Evolutionary conservation across 2,797 vertebrate species (phyloP).

Genomic region (Phataginus tetradactyla): DNA sequence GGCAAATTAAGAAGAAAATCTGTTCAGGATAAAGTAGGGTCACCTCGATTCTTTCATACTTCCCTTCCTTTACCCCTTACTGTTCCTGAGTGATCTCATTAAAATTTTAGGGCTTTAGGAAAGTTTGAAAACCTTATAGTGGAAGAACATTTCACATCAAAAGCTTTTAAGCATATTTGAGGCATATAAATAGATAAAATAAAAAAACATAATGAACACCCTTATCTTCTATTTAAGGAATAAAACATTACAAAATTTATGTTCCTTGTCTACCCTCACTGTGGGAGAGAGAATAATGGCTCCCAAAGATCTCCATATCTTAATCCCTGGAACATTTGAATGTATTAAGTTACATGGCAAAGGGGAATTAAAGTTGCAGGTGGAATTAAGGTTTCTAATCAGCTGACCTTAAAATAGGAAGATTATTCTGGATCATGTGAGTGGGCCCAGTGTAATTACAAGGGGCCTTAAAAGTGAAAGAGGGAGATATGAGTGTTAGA

Average conservation of each 20-base stretch:
- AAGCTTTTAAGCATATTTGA: neutral
- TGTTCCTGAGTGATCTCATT: neutral
- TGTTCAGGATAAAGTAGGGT: neutral
- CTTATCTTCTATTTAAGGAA: neutral
- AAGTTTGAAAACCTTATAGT: neutral
- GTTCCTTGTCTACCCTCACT: neutral
- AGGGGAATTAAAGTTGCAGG: neutral
- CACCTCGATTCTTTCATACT: neutral
- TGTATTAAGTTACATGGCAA: neutral
- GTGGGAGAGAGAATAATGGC: neutral
- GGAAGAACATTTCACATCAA: neutral
- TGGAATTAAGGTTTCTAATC: neutral
- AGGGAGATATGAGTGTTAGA: neutral
- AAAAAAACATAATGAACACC: neutral
- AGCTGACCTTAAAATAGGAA: neutral
- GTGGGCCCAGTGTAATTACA: neutral
- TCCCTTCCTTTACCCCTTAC: neutral
- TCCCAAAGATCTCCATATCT: neutral
- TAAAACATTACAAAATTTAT: neutral
- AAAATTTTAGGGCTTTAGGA: neutral
- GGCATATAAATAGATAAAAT: neutral
- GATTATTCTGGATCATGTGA: neutral
- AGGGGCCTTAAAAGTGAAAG: neutral
- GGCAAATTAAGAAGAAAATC: neutral
- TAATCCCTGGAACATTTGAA: neutral